Conservation (phyloP, 1,140 invertebrate genomes). For the Agrypnia vestita region DNA sequence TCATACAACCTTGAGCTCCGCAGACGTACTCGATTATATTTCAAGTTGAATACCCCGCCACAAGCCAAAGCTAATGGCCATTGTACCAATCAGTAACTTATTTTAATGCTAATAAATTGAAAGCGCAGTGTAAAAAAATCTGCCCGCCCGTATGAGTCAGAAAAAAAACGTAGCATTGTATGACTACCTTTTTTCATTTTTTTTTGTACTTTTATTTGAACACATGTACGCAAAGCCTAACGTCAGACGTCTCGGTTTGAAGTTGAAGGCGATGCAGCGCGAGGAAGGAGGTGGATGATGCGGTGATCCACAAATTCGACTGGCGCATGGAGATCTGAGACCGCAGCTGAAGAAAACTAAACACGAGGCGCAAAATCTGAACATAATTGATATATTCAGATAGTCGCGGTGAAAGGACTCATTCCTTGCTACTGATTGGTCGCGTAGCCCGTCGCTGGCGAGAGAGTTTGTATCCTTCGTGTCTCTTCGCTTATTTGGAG, state of each 20-base stretch:
- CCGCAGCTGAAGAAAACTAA: too few species aligned
- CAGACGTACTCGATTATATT: constrained; percentile 28
- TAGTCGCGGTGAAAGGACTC: too few species aligned
- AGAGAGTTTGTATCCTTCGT: too few species aligned
- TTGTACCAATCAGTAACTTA: constrained; percentile 15
- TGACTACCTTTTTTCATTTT: not conserved
- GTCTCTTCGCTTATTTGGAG: too few species aligned
- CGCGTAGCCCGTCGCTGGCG: too few species aligned
- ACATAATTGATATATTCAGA: too few species aligned
- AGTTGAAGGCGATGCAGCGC: not conserved
- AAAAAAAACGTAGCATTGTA: not conserved
- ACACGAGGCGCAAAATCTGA: too few species aligned
- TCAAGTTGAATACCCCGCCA: constrained; percentile 32
- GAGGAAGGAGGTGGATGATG: too few species aligned
- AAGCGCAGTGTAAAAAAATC: not conserved
- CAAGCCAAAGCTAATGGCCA: constrained; percentile 32
- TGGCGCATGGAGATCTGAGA: too few species aligned
- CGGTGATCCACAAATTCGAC: too few species aligned
- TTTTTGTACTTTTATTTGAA: not conserved
- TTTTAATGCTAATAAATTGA: not conserved
- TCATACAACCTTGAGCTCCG: not conserved
- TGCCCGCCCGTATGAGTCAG: not conserved
- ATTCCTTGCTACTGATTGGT: too few species aligned
- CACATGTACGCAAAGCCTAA: not conserved
- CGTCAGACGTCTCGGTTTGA: constrained; percentile 2